Evolutionary conservation across 1,140 invertebrate genomes (phyloP), one percentile per base, ranked within the genome.

Genomic region (Papilio glaucus): DNA sequence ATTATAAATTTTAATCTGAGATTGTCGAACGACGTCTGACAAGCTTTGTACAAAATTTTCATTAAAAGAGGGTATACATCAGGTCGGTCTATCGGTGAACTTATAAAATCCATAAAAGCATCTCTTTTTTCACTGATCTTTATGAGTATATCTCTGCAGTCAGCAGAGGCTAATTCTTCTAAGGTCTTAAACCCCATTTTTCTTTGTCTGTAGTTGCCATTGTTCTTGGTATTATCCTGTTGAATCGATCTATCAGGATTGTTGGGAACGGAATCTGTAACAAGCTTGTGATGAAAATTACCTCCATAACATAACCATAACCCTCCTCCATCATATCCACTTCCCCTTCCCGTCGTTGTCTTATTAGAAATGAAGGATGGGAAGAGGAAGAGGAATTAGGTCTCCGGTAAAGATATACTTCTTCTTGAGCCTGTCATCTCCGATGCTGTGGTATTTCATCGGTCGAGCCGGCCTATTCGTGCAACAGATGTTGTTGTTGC

Each of bases 31-130:
- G 85, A 77, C 0, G 85, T 86, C 53, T 76, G 53, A 29, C 85
- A 87, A 13, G 90, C 69, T 85, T 90, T 93, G 4, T 84, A 69
- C 38, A 93, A 42, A 21, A 93, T 75, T 81, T 86, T 78, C 9
- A 91, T 57, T 24, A 90, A 71, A 13, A 91, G 71, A 10, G 83
- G 72, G 60, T 77, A 86, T 49, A 87, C 69, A 74, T 93, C 88
- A 13, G 37, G 72, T 57, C 77, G 78, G 7, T 88, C 80, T 21
- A 82, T 82, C 0, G 80, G 76, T 4, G 80, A 79, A 4, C 81
- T 61, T 21, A 90, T 21, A 15, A 89, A 42, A 13, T 83, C 63
- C 21, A 76, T 65, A 70, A 91, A 87, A n/a, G 67, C 77, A 6
- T 81, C 70, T 75, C 74, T 85, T 37, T 82, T 81, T 37, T 79